Evolutionary conservation across 2,113 vertebrate species (phyloP).

Genomic region (Agapornis roseicollis): DNA sequence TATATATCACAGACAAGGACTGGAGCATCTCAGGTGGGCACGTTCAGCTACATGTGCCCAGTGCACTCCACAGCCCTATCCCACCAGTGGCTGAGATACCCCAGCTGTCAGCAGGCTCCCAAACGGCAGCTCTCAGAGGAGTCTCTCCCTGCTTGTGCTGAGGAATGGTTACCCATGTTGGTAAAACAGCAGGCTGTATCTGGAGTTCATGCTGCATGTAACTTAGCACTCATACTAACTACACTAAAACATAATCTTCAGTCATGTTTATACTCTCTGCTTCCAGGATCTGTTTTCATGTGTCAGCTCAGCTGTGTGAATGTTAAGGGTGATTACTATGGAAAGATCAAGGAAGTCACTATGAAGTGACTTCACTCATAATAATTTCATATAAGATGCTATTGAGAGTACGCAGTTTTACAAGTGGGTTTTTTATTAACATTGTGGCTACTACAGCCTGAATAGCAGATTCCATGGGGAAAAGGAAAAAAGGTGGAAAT

Average conservation of each 20-base stretch:
- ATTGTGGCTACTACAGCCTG: not conserved
- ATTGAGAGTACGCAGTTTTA: not conserved
- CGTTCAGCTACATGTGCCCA: accelerated
- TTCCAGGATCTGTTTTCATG: not conserved
- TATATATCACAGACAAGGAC: not conserved
- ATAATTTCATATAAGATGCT: not conserved
- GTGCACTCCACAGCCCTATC: not conserved
- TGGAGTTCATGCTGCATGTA: not conserved
- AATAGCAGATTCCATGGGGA: not conserved
- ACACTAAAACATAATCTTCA: not conserved
- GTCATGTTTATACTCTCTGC: not conserved
- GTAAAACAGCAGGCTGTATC: not conserved
- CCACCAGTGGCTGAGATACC: not conserved
- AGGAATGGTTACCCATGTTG: accelerated
- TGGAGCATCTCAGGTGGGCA: not conserved
- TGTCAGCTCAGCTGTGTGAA: not conserved
- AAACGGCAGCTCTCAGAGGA: accelerated
- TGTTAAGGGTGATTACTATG: not conserved
- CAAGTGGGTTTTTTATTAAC: not conserved
- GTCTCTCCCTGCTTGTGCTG: not conserved
- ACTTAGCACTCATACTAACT: not conserved
- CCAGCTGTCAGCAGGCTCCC: not conserved
- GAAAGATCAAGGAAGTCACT: not conserved
- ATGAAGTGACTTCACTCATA: not conserved
- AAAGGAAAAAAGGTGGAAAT: not conserved